A percentile compares a stretch with the other conserved stretches of the same genome.
These are phyloP conservation scores for Palythoa grandis DNA, from an alignment of 92 coral and sea anemone genomes.

Conservation along the genomic window DNA sequence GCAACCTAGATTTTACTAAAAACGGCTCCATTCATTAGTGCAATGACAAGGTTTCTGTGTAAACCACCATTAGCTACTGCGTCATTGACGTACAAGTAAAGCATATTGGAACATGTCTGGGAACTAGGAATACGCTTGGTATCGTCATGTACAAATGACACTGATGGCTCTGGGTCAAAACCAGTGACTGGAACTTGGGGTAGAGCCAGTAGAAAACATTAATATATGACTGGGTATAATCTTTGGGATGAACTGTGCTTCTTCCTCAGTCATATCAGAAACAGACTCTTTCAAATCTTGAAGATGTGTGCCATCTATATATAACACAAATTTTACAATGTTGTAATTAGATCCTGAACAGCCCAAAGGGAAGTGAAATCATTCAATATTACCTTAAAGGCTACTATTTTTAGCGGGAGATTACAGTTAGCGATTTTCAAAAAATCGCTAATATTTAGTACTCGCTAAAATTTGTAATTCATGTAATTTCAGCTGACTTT, in stretches of 20 bases:
- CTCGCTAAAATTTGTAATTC: not conserved
- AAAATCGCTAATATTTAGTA: not conserved
- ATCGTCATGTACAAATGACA: conserved; percentile 60
- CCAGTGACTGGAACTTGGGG: conserved; percentile 55
- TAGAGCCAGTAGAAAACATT: conserved; percentile 60
- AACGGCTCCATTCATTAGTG: too few relatives aligned
- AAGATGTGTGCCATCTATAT: conserved; percentile 58
- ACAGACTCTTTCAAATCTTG: conserved; percentile 55
- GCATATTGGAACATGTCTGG: conserved; percentile 58
- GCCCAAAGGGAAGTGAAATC: not conserved
- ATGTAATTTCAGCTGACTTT: too few relatives aligned
- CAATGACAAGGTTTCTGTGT: too few relatives aligned
- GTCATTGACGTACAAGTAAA: too few relatives aligned
- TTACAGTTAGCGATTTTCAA: not conserved
- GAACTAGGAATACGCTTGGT: conserved; percentile 56
- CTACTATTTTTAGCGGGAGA: not conserved
- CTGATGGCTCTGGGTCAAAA: conserved; percentile 56
- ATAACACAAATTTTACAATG: not conserved
- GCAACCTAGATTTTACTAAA: too few relatives aligned
- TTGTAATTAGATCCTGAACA: not conserved
- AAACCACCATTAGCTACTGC: too few relatives aligned
- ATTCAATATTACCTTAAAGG: not conserved
- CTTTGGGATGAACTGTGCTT: conserved; percentile 52
- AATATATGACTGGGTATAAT: conserved; percentile 54
- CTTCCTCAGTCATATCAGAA: conserved; percentile 56